These are phyloP conservation scores for Lithophane leautieri DNA, from an alignment of 2,888 invertebrate species.

Conservation along the genomic window DNA sequence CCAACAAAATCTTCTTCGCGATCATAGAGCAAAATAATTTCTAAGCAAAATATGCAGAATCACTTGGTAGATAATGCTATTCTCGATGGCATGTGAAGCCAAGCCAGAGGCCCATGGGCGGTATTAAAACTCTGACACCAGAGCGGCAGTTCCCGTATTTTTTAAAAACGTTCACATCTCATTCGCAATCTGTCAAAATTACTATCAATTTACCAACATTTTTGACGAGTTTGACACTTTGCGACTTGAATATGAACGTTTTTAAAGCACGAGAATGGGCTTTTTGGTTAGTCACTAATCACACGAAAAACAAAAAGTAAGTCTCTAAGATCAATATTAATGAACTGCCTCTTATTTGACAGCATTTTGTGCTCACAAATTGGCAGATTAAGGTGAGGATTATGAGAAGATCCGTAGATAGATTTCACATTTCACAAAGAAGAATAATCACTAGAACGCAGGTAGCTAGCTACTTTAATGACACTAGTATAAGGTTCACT, in stretches of 20 bases:
- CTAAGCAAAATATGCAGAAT: background rate
- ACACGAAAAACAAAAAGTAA: background rate
- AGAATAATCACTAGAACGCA: background rate
- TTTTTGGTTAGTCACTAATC: no score
- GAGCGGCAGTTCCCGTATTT: no score
- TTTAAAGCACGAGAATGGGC: no score
- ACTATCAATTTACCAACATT: no score
- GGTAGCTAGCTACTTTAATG: background rate
- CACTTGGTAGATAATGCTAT: background rate
- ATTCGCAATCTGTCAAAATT: no score
- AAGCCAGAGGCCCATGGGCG: no score
- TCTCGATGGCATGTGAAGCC: no score
- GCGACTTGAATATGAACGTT: no score
- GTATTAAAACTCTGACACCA: no score
- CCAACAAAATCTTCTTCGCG: slow-evolving; percentile 9
- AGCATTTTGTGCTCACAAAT: background rate
- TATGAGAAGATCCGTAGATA: background rate
- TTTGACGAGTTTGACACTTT: no score
- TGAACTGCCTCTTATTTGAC: background rate
- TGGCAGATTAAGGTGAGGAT: background rate
- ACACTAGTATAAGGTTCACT: background rate
- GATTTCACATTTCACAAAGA: no score
- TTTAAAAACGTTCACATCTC: no score
- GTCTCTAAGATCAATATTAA: background rate
- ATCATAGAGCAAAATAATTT: background rate